Evolutionary conservation across 53 echinoderm and acorn worm species (phyloP).

Genomic region (Paracentrotus lividus): DNA sequence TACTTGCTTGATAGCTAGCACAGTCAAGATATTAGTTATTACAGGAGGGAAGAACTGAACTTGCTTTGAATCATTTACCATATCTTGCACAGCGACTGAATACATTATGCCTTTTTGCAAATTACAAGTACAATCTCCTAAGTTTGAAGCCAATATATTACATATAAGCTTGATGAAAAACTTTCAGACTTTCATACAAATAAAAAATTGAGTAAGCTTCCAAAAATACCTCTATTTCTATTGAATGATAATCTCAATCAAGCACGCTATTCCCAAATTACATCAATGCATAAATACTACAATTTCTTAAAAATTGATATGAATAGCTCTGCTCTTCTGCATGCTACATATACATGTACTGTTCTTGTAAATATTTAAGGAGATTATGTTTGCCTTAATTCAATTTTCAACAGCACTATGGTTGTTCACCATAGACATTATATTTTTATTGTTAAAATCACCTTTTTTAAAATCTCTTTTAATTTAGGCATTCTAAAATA

Average conservation of each 20-base stretch:
- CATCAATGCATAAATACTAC: neutral
- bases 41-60: neutral
- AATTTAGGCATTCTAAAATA: too few relatives aligned
- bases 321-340: neutral
- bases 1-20: neutral
- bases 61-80: neutral
- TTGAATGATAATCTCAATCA: neutral
- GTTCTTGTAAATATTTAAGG: neutral
- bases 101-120: slow-evolving; percentile 31
- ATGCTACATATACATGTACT: neutral
- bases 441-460: neutral
- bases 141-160: neutral
- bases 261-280: neutral
- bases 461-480: too few relatives aligned
- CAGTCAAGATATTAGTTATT: neutral
- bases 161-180: neutral
- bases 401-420: neutral
- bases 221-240: neutral
- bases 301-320: neutral
- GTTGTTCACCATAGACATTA: neutral
- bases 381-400: neutral
- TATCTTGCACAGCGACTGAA: neutral
- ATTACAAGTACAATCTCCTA: slow-evolving; percentile 10
- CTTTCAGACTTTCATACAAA: neutral
- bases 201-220: neutral